Evolutionary conservation across 1,140 invertebrate species (phyloP), one percentile per base, ranked within the genome.

Genomic region (Vanessa atalanta): DNA sequence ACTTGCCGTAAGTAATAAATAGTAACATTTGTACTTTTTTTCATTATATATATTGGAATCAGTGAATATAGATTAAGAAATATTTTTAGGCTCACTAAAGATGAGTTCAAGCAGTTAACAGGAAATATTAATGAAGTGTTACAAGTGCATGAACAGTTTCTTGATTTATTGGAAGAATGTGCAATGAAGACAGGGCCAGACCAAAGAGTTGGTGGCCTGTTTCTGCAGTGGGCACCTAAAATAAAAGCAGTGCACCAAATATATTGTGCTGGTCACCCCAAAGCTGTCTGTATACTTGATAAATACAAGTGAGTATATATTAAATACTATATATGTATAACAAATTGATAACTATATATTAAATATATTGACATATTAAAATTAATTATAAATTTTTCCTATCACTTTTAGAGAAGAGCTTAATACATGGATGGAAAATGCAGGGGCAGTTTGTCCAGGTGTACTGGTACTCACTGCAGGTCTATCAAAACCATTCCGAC

Each of bases 261-360:
- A 15, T 99, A 99, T 88, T 99, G 98, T 93, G 94, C 95, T 72
- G 96, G 97, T 81, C 98, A 99, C 95, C 98, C 98, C 0, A 95
- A 95, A 88, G 98, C 98, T 83, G 98, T 99, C 50, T 96, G 96
- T 83, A 95, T 99, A 77, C 93, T 99, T 77, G 98, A 98, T 89
- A 97, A 97, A 89, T 96, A 97, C 83, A 97, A 97, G 97, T 98
- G 92, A 93, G 94, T 92, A 64, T 57, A 7, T 63, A 43, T 20
- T 37, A 50, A 43, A 63, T 37, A 72, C 15, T 26, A 48, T 68
- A 26, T 31, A 43, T 43, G 15, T 47, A 53, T 69, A 37, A 47
- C 51, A 51, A 43, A 0, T 43, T 43, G 6, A 8, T 43, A 7
- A 43, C 37, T 43, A 9, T 11, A 43, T 11, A 9, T 71, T 15